phyloP scores from a whole-genome alignment of 2,888 invertebrate genomes.

The Cremastinae sp. region DNA sequence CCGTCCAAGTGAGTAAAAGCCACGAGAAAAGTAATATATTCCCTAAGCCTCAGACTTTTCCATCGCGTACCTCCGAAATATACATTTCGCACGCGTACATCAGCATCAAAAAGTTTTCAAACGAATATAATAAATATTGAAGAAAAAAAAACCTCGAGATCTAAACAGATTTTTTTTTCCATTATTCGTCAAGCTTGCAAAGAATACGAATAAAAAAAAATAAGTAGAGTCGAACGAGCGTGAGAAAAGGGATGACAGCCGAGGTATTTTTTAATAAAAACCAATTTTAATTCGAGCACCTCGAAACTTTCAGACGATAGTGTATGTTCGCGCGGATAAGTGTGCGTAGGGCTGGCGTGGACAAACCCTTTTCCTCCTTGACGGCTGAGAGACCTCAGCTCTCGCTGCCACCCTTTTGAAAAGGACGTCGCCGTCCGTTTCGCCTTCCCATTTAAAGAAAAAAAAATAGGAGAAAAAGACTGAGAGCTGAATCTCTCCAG shows the following conservation, averaged over 20 bases:
- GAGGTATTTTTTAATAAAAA: no score
- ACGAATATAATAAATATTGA: no score
- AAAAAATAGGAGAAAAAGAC: conserved; percentile 20
- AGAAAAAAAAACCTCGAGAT: no score
- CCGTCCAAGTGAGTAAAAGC: conserved; percentile 60
- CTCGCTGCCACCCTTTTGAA: conserved; percentile 11
- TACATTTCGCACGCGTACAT: not conserved
- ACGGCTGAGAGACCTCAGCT: conserved; percentile 9
- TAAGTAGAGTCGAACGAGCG: no score
- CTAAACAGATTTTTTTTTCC: no score
- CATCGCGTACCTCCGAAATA: not conserved
- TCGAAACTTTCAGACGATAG: not conserved
- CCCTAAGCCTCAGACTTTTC: conserved; percentile 22
- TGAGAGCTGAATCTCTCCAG: conserved; percentile 16
- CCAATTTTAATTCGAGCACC: no score
- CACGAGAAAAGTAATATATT: conserved; percentile 18
- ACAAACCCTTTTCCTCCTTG: conserved; percentile 32
- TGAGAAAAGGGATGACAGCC: no score
- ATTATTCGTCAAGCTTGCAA: no score
- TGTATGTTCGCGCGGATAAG: not conserved
- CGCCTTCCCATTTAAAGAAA: conserved; percentile 22
- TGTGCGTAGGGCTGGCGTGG: conserved; percentile 23
- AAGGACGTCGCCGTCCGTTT: conserved; percentile 28
- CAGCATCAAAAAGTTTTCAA: no score
- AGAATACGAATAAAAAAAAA: no score